Evolutionary conservation across 2,113 vertebrate genomes (phyloP), one percentile per base, ranked within the genome.

Genomic region (Ovibos moschatus): DNA sequence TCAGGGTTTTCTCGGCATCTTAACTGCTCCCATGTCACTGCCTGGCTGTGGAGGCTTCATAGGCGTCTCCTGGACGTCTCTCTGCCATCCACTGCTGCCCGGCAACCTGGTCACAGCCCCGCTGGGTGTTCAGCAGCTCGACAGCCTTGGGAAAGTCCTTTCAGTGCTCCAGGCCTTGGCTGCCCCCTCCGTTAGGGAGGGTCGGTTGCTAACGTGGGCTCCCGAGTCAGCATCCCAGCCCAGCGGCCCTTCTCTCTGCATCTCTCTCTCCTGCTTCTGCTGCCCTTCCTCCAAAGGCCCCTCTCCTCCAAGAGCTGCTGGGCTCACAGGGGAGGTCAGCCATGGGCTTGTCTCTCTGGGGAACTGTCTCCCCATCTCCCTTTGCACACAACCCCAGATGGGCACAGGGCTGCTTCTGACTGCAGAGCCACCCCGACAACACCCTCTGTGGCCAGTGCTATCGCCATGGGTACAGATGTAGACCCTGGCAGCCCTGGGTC

Each of bases 391-490:
- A 16, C 9, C 0, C 57, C 14, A 9, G 27, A 25, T 17, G 5
- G 33, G 7, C 57, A 16, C 6, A 3, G 3, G 51, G 57, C 50
- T 5, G 12, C 85, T 21, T 78, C 89, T 33, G 57, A 43, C 12
- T 14, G 58, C 84, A 4, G 0, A 64, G 58, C 30, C 74, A 21
- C 3, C 78, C 60, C 36, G 1, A 1, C 2, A 87, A 47, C 0
- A 0, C 57, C 84, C 90, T 83, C 33, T 67, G 40, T 5, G 15
- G 86, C 27, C 84, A 36, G 84, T 15, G 14, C 1, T 0, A 50
- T 95, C 60, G 36, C 94, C 87, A 36, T 58, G 89, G 96, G 85
- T 57, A 93, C 86, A 14, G 89, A 30, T 12, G 51, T 81, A 85
- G 81, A 33, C 21, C 78, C 57, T 8, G 15, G 45, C 45, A 19